These are phyloP conservation scores for Spodoptera picta DNA, from an alignment of 2,888 invertebrate species.

Conservation along the genomic window DNA sequence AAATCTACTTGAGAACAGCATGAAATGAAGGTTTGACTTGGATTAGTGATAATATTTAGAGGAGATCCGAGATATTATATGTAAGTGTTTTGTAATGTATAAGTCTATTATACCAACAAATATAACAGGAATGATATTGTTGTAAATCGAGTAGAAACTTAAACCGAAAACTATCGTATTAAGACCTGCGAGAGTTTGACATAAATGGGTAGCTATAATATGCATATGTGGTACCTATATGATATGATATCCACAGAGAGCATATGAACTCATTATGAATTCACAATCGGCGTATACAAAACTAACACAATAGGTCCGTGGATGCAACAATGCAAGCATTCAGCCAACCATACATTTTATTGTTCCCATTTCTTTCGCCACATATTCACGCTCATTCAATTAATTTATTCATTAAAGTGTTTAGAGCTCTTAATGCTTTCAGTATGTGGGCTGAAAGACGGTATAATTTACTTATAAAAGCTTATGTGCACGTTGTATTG, in stretches of 20 bases:
- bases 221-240: neutral
- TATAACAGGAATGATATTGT: too few relatives aligned
- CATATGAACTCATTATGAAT: conserved; percentile 69
- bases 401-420: conserved; percentile 59
- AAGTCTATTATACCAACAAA: too few relatives aligned
- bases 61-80: too few relatives aligned
- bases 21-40: too few relatives aligned
- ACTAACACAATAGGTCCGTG: conserved; percentile 66
- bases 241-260: conserved; percentile 6
- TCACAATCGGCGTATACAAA: conserved; percentile 55
- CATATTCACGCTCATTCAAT: conserved; percentile 59
- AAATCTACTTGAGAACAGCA: too few relatives aligned
- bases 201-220: too few relatives aligned
- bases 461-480: conserved; percentile 24
- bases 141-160: too few relatives aligned
- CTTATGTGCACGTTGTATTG: conserved; percentile 18
- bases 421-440: conserved; percentile 30
- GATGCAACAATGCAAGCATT: conserved; percentile 75
- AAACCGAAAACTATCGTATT: too few relatives aligned
- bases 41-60: too few relatives aligned
- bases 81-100: too few relatives aligned
- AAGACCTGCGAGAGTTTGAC: too few relatives aligned
- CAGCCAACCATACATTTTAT: conserved; percentile 61
- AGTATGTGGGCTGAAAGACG: conserved; percentile 27
- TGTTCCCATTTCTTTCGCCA: conserved; percentile 54